Base-by-base conservation (phyloP, 2,797 vertebrate species). In the Mallotus villosus region DNA sequence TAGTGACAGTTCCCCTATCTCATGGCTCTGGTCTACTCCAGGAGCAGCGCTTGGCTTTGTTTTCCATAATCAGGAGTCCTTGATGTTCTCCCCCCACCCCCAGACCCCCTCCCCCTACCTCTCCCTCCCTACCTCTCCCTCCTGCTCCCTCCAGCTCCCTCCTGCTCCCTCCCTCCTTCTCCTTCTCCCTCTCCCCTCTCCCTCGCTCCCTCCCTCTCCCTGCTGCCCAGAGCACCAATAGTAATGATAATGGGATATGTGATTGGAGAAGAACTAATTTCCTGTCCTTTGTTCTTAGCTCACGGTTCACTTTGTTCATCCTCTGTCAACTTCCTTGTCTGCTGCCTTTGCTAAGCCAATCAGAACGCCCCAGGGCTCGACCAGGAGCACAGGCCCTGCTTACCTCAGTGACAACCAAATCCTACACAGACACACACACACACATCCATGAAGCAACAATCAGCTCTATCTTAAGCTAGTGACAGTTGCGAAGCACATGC, bases 31-130 rank as follows among this genome's bases (percentile, higher is more conserved):
- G 41, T 6, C 24, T 27, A 71, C 81, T 62, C 46, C 75, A 49
- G 49, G 77, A 78, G 82, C 74, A 77, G 87, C 70, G 53, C 57
- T 59, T 53, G 8, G 12, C 74, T 81, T 82, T 84, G 78, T 83
- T 84, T 76, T 77, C 53, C 3, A 60, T 70, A 76, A 72, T 68
- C 22, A 80, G 27, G 63, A 77, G 19, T 49, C 71, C 11, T 60
- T 41, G 37, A n/a, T 16, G 19, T 22, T 32, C 17, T 46, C 7
- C 46, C 37, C 59, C 75, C 71, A 53, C 69, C 37, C 21, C 37
- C 64, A 49, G 11, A 32, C 14, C 0, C 27, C 58, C 37, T 73
- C 34, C 61, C 61, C 24, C 70, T 63, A 60, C 65, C 63, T 49
- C 11, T 6, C n/a, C n/a, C n/a, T n/a, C n/a, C n/a, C n/a, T n/a